Conservation (phyloP, 1,140 invertebrate genomes). For the Pollicipes pollicipes region DNA sequence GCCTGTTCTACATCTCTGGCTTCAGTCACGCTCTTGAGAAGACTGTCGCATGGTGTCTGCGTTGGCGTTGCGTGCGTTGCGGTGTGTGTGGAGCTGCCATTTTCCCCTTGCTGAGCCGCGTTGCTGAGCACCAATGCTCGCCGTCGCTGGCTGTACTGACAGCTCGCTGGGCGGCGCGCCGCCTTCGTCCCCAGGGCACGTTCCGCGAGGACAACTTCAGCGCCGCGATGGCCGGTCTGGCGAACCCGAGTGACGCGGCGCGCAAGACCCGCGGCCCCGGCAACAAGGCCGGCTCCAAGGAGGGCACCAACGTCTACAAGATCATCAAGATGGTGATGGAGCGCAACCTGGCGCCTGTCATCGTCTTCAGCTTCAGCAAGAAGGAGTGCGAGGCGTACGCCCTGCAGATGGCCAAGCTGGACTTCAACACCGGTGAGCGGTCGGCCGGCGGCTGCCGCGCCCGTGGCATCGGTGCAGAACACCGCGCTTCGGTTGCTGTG, state of each 20-base stretch:
- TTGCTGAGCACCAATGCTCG: too few species aligned
- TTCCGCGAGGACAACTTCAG: conserved; percentile 97
- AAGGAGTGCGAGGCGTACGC: conserved; percentile 97
- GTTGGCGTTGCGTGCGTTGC: too few species aligned
- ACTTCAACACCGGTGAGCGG: conserved; percentile 73
- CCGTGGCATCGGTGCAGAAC: too few species aligned
- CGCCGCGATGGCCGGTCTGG: conserved; percentile 73
- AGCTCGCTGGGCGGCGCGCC: too few species aligned
- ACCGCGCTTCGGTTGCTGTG: too few species aligned
- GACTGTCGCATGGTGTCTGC: too few species aligned
- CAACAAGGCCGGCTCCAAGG: conserved; percentile 39
- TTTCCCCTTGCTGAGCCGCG: too few species aligned
- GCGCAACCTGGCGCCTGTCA: conserved; percentile 88
- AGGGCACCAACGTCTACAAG: conserved; percentile 76
- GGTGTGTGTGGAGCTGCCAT: too few species aligned
- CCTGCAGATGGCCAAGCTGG: conserved; percentile 85
- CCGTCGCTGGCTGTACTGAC: too few species aligned
- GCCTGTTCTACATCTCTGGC: too few species aligned
- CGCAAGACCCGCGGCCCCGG: background rate
- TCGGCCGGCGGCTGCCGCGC: conserved; percentile 8
- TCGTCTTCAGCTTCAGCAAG: conserved; percentile 97
- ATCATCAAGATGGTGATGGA: conserved; percentile 99
- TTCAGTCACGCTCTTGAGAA: too few species aligned
- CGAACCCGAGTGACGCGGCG: background rate
- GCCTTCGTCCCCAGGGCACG: conserved; percentile 43